phyloP scores from a whole-genome alignment of 2,888 invertebrate genomes.

The Zonitis immaculata region DNA sequence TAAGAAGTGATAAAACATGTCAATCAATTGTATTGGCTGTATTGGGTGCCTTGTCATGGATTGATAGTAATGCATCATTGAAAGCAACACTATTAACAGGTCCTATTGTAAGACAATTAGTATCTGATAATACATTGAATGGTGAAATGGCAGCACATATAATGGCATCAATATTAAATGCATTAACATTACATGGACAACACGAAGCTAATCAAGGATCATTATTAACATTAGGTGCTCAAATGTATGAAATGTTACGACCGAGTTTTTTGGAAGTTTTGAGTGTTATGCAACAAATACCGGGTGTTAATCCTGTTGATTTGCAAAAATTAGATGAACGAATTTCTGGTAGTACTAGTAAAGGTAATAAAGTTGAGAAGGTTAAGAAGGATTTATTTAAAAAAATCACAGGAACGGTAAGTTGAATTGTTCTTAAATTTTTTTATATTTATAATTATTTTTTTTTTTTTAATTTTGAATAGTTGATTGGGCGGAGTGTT shows the following conservation, averaged over 20 bases:
- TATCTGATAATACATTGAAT: conserved; percentile 59
- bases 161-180: conserved; percentile 65
- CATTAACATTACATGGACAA: conserved; percentile 81
- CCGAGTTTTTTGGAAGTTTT: conserved; percentile 70
- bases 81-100: conserved; percentile 73
- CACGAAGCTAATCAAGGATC: conserved; percentile 85
- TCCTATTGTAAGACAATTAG: conserved; percentile 65
- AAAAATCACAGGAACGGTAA: conserved; percentile 76
- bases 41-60: conserved; percentile 72
- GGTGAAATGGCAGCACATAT: conserved; percentile 67
- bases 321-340: conserved; percentile 83
- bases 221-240: conserved; percentile 73
- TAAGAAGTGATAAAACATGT: conserved; percentile 62
- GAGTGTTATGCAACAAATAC: conserved; percentile 70
- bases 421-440: conserved; percentile 22
- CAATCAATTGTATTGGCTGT: conserved; percentile 62
- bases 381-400: conserved; percentile 88
- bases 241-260: conserved; percentile 78
- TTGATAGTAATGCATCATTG: conserved; percentile 76
- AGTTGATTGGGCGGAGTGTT: conserved; percentile 79
- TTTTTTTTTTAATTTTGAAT: conserved; percentile 35
- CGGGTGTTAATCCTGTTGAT: conserved; percentile 74
- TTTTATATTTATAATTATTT: conserved; percentile 6
- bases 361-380: conserved; percentile 79
- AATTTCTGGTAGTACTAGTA: conserved; percentile 60